Evolutionary conservation across 2,113 vertebrate species (phyloP).

Genomic region (Blennius ocellaris): DNA sequence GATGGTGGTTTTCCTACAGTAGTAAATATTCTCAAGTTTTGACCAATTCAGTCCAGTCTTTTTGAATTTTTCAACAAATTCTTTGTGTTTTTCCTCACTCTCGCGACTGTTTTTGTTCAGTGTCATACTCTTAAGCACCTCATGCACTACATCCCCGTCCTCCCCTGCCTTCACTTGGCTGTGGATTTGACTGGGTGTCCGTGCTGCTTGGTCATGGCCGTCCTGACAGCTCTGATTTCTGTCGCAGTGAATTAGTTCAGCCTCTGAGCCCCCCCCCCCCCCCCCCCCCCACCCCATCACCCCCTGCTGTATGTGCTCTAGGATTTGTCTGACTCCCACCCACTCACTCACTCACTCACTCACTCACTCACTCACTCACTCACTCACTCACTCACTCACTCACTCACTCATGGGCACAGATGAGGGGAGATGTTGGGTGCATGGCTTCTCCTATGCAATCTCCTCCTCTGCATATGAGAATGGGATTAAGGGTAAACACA

Average conservation of each 20-base stretch:
- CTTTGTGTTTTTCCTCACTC: too few relatives aligned
- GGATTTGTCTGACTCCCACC: constrained; percentile 71
- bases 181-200: constrained; percentile 71
- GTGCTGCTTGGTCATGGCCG: constrained; percentile 78
- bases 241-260: constrained; percentile 82
- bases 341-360: constrained; percentile 36
- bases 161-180: constrained; percentile 37
- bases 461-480: constrained; percentile 11
- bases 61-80: too few relatives aligned
- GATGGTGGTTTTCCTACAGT: background rate
- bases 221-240: constrained; percentile 80
- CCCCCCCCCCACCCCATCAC: constrained; percentile 33
- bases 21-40: background rate
- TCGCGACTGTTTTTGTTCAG: too few relatives aligned
- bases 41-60: too few relatives aligned
- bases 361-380: constrained; percentile 15
- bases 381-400: too few relatives aligned
- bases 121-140: constrained; percentile 19
- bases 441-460: background rate
- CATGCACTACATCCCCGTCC: constrained; percentile 36
- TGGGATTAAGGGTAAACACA: constrained; percentile 32
- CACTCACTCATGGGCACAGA: background rate
- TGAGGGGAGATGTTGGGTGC: background rate
- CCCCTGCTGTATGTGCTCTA: constrained; percentile 51
- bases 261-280: constrained; percentile 49